Evolutionary conservation across 92 coral and sea anemone genomes (phyloP).

Genomic region (Scolanthus callimorphus): DNA sequence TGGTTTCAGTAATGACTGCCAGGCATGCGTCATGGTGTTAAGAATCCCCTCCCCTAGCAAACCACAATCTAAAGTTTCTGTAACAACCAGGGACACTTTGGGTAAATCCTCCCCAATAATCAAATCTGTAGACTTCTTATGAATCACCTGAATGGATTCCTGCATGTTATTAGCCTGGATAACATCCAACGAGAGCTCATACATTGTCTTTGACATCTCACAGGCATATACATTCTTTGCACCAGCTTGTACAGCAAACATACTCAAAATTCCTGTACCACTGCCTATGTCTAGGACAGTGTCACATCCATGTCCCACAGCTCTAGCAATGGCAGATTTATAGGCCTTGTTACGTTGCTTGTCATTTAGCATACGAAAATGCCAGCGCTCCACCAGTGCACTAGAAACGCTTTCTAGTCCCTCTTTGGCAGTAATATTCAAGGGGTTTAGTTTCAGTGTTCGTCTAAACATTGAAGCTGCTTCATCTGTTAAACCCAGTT

Average conservation of each 20-base stretch:
- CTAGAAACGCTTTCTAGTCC: slow-evolving; percentile 83
- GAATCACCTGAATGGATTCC: slow-evolving; percentile 54
- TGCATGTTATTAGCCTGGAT: slow-evolving; percentile 78
- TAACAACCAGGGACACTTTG: slow-evolving; percentile 65
- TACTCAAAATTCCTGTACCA: slow-evolving; percentile 92
- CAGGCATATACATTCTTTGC: slow-evolving; percentile 91
- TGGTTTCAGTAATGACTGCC: slow-evolving; percentile 39
- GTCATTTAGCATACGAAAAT: slow-evolving; percentile 96
- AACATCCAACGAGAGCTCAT: slow-evolving; percentile 81
- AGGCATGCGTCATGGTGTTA: slow-evolving; percentile 83
- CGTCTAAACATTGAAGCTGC: slow-evolving; percentile 80
- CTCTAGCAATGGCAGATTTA: slow-evolving; percentile 67
- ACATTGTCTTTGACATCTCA: slow-evolving; percentile 97
- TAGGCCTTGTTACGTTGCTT: slow-evolving; percentile 79
- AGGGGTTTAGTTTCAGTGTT: slow-evolving; percentile 65
- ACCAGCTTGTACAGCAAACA: slow-evolving; percentile 93
- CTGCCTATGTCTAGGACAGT: slow-evolving; percentile 91
- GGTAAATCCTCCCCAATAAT: slow-evolving; percentile 68
- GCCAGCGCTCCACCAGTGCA: slow-evolving; percentile 96
- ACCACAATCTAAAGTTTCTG: slow-evolving; percentile 97
- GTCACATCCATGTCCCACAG: slow-evolving; percentile 61
- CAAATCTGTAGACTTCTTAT: slow-evolving; percentile 89
- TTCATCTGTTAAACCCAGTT: slow-evolving; percentile 81
- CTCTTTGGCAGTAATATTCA: slow-evolving; percentile 62
- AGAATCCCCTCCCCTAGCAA: slow-evolving; percentile 95